Evolutionary conservation across 2,113 vertebrate genomes (phyloP).

Genomic region (Podarcis muralis): DNA sequence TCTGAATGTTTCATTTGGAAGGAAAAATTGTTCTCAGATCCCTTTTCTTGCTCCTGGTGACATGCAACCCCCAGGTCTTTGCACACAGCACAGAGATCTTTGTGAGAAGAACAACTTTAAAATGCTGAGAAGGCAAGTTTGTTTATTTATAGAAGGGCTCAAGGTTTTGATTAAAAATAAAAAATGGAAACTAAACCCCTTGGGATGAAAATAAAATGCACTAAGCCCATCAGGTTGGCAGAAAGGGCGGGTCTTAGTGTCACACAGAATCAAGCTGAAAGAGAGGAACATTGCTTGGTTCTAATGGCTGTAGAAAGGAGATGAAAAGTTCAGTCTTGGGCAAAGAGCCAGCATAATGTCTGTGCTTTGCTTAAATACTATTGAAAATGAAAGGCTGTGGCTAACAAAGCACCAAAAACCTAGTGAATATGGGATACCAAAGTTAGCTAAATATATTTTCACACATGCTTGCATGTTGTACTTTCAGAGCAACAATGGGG

Average conservation of each 20-base stretch:
- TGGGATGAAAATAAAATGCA: slow-evolving; percentile 1
- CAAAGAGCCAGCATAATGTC: neutral
- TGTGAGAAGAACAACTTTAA: slow-evolving; percentile 4
- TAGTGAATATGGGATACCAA: neutral
- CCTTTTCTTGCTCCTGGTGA: slow-evolving; percentile 8
- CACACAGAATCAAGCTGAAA: slow-evolving; percentile 11
- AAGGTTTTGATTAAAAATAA: slow-evolving; percentile 3
- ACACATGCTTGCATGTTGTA: neutral
- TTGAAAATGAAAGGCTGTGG: neutral
- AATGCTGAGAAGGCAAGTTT: slow-evolving; percentile 7
- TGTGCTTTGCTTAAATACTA: neutral
- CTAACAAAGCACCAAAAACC: neutral
- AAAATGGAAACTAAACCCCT: slow-evolving; percentile 15
- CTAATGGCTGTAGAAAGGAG: neutral
- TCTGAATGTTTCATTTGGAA: slow-evolving; percentile 2
- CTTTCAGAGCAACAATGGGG: neutral
- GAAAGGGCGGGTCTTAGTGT: slow-evolving; percentile 5
- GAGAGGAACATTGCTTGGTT: neutral
- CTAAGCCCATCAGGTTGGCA: slow-evolving; percentile 2
- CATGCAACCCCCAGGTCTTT: neutral
- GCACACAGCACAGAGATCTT: neutral
- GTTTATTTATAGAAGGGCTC: slow-evolving; percentile 22
- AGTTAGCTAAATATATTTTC: neutral
- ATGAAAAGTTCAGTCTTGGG: neutral
- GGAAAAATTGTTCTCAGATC: neutral